Evolutionary conservation across 2,888 invertebrate species (phyloP).

Genomic region (Noctua janthina): DNA sequence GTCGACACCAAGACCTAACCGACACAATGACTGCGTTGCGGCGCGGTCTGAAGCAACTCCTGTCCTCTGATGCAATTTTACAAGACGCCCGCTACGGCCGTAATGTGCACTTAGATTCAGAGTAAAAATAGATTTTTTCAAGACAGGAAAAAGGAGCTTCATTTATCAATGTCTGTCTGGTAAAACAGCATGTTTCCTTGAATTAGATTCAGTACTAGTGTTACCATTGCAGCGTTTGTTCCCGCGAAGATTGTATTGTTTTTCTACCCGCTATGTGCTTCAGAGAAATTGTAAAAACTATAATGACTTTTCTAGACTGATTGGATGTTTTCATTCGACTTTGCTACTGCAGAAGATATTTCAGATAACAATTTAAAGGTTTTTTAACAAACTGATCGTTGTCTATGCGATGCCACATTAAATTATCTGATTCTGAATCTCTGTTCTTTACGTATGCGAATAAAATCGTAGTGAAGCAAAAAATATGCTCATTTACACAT

Average conservation of each 20-base stretch:
- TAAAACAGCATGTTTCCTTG: slow-evolving; percentile 34
- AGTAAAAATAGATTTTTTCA: slow-evolving; percentile 27
- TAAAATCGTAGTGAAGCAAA: not conserved
- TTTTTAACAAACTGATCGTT: not conserved
- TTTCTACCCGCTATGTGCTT: slow-evolving; percentile 20
- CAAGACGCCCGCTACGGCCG: not conserved
- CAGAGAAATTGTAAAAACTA: slow-evolving; percentile 39
- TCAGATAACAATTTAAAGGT: not conserved
- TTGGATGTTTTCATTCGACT: slow-evolving; percentile 2
- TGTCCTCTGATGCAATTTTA: not conserved
- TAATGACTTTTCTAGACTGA: slow-evolving; percentile 26
- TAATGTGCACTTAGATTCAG: not conserved
- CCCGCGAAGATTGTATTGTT: slow-evolving; percentile 19
- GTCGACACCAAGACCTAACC: no score
- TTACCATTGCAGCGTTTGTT: slow-evolving; percentile 32
- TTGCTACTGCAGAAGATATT: not conserved
- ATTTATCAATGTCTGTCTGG: slow-evolving; percentile 63
- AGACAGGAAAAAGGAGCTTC: slow-evolving; percentile 21
- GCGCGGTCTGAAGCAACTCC: not conserved
- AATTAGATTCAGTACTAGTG: slow-evolving; percentile 35
- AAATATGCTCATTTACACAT: not conserved
- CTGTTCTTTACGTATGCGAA: not conserved
- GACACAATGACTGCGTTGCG: not conserved
- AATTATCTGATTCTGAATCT: not conserved
- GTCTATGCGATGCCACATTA: not conserved